phyloP scores from a whole-genome alignment of 2,113 vertebrate species.

The Ranitomeya imitator region DNA sequence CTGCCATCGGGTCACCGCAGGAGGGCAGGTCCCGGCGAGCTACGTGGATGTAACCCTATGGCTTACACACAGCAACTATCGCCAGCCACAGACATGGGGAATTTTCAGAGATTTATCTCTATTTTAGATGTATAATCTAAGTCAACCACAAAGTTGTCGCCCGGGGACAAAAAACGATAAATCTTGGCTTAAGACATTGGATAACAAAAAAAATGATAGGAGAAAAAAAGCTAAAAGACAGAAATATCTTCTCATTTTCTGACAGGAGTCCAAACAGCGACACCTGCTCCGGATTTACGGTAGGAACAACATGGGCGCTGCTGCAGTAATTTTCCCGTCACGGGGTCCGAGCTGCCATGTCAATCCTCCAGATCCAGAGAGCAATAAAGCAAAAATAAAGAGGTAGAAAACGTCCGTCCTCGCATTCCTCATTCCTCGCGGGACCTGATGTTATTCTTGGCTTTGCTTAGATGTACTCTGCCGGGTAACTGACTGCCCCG shows the following conservation, averaged over 20 bases:
- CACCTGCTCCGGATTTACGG: slow-evolving; percentile 43
- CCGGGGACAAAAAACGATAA: too few relatives aligned
- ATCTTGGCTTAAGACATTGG: too few relatives aligned
- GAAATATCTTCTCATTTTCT: background rate
- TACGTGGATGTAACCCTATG: too few relatives aligned
- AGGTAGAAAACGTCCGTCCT: background rate
- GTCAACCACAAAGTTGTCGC: too few relatives aligned
- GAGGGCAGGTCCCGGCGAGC: too few relatives aligned
- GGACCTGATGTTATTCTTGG: slow-evolving; percentile 31
- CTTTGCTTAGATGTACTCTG: background rate
- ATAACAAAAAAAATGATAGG: background rate
- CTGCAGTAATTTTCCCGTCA: slow-evolving; percentile 24
- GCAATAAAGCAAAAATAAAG: background rate
- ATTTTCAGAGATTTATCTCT: too few relatives aligned
- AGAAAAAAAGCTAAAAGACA: too few relatives aligned
- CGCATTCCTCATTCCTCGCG: background rate
- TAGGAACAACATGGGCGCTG: background rate
- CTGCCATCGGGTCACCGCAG: too few relatives aligned
- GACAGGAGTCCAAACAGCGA: background rate
- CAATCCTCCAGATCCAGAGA: slow-evolving; percentile 16
- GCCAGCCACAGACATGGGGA: background rate
- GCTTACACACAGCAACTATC: too few relatives aligned
- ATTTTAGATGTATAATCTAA: too few relatives aligned
- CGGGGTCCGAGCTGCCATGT: background rate
- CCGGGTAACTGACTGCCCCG: slow-evolving; percentile 22